A percentile compares a stretch with the other conserved stretches of the same genome.
These are phyloP conservation scores for Pocillopora meandrina DNA, from an alignment of 92 coral and sea anemone species.

Conservation along the genomic window DNA sequence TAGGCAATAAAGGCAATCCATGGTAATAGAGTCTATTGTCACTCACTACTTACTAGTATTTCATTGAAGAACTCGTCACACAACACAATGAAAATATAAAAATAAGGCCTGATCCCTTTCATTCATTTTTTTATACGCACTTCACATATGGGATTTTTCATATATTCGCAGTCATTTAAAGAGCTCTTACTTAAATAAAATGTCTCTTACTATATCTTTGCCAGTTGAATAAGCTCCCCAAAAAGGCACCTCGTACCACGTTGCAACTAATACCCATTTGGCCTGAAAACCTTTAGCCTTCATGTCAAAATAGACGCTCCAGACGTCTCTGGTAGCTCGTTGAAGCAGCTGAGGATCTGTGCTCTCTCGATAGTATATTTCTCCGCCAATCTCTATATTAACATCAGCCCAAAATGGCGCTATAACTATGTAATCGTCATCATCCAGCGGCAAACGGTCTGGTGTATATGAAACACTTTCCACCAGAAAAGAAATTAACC, in stretches of 20 bases:
- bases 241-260: conserved; percentile 76
- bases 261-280: conserved; percentile 69
- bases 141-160: no score
- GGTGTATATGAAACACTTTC: conserved; percentile 53
- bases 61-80: no score
- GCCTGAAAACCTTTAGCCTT: conserved; percentile 42
- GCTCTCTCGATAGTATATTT: conserved; percentile 63
- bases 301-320: conserved; percentile 34
- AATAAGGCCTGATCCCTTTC: no score
- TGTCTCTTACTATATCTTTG: neutral
- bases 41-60: no score
- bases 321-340: conserved; percentile 61
- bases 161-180: no score
- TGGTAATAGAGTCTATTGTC: neutral
- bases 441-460: conserved; percentile 62
- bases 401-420: conserved; percentile 84
- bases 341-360: conserved; percentile 41
- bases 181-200: no score
- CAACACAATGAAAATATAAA: no score
- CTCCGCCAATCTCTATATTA: conserved; percentile 58
- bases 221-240: conserved; percentile 27
- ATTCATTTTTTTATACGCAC: no score
- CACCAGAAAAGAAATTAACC: conserved; percentile 52
- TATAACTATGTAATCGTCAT: conserved; percentile 36
- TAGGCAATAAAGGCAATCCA: no score